Evolutionary conservation across 2,888 invertebrate genomes (phyloP), one percentile per base, ranked within the genome.

Genomic region (Aspidiotus destructor): DNA sequence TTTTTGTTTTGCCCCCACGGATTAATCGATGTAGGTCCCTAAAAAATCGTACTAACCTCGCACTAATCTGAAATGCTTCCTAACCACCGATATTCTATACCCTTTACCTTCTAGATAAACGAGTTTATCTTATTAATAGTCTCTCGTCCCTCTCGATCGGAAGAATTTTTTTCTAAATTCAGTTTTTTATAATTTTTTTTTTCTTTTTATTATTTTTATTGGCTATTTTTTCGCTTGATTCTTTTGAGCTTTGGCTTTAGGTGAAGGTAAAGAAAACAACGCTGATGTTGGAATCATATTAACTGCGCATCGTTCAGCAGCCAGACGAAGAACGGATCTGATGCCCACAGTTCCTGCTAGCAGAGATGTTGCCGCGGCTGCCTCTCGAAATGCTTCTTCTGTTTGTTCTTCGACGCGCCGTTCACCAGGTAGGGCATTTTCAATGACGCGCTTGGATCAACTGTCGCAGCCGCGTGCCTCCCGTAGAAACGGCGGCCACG

Each of bases 391-490:
- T 78, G 28, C 28, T 28, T 74, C 78, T 75, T 79, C 81, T 75
- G 78, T 79, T 76, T 70, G 70, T 60, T 71, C 71, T 68, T 71
- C 71, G 65, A 28, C 28, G 28, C 71, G 71, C 74, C 78, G 79
- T 72, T 79, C 81, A 71, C 85, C 85, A 87, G 87, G 87, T 85
- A 91, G 92, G 85, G 92, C 92, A 77, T 88, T 88, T 82, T 92
- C 92, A 79, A 92, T 93, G 92, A 89, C 92, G 77, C 87, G 93
- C 75, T 85, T 93, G 82, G 93, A 93, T 84, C 86, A 87, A 78
- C 83, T 88, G 79, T 83, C 88, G 74, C 85, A 84, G 80, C 88
- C 88, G 73, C 82, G 87, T 44, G 41, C 55, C 15, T 41, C 48
- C n/a, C 58, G 58, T 28, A 58, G 40, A 40, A 40, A 3, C 58